Percentiles rank a stretch among this genome's conserved stretches.
Evolutionary conservation across 2,113 vertebrate genomes (phyloP).

Genomic region (Manacus vitellinus): DNA sequence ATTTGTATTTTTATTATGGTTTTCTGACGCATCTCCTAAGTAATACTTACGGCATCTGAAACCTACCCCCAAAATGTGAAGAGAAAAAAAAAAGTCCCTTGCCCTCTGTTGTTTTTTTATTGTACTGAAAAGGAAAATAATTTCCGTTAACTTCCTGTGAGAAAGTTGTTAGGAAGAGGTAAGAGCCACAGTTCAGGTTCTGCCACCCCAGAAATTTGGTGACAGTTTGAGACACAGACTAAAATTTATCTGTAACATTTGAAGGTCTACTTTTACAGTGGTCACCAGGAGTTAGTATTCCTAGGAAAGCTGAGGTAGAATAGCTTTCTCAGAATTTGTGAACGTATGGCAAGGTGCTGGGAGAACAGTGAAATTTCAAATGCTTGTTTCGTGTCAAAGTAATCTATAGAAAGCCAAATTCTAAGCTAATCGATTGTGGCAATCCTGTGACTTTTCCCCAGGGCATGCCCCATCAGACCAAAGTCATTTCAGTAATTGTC

Average conservation of each 20-base stretch:
- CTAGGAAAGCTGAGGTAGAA: not conserved
- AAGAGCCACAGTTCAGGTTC: not conserved
- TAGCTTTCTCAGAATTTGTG: not conserved
- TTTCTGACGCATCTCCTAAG: not conserved
- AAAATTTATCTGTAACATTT: not conserved
- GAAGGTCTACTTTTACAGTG: not conserved
- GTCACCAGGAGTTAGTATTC: not conserved
- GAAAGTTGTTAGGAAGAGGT: not conserved
- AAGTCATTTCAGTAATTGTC: slow-evolving; percentile 30
- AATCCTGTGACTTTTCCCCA: slow-evolving; percentile 7
- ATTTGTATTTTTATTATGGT: not conserved
- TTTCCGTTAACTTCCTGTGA: not conserved
- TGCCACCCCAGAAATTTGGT: not conserved
- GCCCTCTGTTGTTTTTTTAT: not conserved
- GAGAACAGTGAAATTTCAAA: not conserved
- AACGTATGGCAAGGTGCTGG: not conserved
- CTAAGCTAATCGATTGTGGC: not conserved
- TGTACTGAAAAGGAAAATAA: not conserved
- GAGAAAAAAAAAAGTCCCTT: not conserved
- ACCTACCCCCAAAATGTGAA: not conserved
- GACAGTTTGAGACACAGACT: not conserved
- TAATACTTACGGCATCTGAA: not conserved
- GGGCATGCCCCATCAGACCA: not conserved
- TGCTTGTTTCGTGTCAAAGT: not conserved
- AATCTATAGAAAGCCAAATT: not conserved